phyloP scores from a whole-genome alignment of 2,113 vertebrate genomes.

The Vanacampus margaritifer region DNA sequence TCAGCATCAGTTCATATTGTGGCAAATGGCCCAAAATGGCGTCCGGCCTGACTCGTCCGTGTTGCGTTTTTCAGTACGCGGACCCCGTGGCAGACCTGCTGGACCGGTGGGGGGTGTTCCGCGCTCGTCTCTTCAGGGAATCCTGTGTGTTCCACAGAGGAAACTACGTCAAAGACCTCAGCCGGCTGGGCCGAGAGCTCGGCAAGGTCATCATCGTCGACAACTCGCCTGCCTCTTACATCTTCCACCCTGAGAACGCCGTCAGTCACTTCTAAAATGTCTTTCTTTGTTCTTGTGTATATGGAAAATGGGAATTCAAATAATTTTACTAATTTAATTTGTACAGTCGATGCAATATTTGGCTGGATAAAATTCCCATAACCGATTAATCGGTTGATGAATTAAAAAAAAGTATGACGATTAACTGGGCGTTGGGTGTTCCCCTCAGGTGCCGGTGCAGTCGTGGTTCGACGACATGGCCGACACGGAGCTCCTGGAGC shows the following conservation, averaged over 20 bases:
- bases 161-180: slow-evolving; percentile 98
- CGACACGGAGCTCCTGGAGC: slow-evolving; percentile 94
- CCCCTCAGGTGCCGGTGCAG: slow-evolving; percentile 91
- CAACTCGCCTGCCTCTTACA: slow-evolving; percentile 97
- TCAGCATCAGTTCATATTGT: neutral
- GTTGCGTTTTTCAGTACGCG: slow-evolving; percentile 80
- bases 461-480: slow-evolving; percentile 99
- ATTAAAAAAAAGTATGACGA: no score
- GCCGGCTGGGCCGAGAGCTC: slow-evolving; percentile 90
- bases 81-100: slow-evolving; percentile 95
- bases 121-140: slow-evolving; percentile 92
- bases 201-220: slow-evolving; percentile 95
- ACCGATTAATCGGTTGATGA: no score
- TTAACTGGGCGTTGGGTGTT: no score
- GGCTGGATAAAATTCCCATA: no score
- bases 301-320: no score
- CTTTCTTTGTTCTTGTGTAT: no score
- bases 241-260: slow-evolving; percentile 98
- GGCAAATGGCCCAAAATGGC: neutral
- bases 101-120: slow-evolving; percentile 95
- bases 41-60: neutral
- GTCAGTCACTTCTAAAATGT: slow-evolving; percentile 83
- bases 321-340: no score
- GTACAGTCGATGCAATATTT: no score
- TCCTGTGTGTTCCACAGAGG: slow-evolving; percentile 97